phyloP scores from a whole-genome alignment of 2,888 invertebrate genomes.

The Platycheirus rosarum region DNA sequence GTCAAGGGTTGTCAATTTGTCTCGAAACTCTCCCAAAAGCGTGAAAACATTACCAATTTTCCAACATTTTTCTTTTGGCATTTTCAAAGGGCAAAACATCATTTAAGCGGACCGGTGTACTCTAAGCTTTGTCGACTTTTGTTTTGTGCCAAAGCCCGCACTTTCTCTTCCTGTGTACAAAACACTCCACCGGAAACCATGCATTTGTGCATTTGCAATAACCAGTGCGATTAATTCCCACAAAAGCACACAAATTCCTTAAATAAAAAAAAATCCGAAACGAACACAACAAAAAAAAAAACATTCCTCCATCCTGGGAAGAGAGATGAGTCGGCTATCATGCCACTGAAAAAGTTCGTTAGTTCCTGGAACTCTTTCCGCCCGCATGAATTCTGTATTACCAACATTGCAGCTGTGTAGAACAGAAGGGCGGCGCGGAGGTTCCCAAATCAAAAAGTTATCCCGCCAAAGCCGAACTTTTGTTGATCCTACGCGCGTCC shows the following conservation, averaged over 20 bases:
- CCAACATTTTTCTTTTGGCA: neutral
- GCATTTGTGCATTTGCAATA: slow-evolving; percentile 17
- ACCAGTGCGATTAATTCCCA: slow-evolving; percentile 22
- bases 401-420: no score
- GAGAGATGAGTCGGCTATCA: slow-evolving; percentile 6
- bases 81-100: neutral
- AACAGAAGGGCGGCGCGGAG: no score
- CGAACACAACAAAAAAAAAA: no score
- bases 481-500: slow-evolving; percentile 34
- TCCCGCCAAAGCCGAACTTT: neutral
- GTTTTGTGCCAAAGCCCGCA: slow-evolving; percentile 3
- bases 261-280: neutral
- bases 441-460: slow-evolving; percentile 12
- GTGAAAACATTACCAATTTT: slow-evolving; percentile 14
- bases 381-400: neutral
- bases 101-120: slow-evolving; percentile 1
- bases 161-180: slow-evolving; percentile 1
- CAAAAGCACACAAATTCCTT: neutral
- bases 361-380: neutral
- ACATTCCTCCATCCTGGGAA: neutral
- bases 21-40: slow-evolving; percentile 20
- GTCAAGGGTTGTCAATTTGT: neutral
- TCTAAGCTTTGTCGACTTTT: slow-evolving; percentile 18
- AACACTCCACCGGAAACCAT: slow-evolving; percentile 19
- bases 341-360: neutral